Evolutionary conservation across 2,797 vertebrate species (phyloP).

Genomic region (Phrynocephalus forsythii): DNA sequence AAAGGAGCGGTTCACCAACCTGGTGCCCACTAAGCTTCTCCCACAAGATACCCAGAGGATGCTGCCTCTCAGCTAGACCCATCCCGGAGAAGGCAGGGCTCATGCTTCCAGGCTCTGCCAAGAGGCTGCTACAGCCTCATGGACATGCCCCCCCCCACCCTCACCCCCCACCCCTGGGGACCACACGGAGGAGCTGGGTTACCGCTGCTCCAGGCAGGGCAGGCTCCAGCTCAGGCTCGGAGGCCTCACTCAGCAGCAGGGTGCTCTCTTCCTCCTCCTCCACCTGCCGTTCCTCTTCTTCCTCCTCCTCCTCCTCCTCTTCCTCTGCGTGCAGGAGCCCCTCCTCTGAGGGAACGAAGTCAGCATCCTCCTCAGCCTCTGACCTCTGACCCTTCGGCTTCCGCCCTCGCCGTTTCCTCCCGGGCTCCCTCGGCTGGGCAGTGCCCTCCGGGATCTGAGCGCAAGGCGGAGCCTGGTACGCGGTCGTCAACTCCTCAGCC

Average conservation of each 20-base stretch:
- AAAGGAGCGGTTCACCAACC: conserved; percentile 21
- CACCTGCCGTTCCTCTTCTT: conserved; percentile 41
- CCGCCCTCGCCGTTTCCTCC: conserved; percentile 68
- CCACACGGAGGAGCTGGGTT: not conserved
- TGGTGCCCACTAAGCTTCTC: too few species aligned
- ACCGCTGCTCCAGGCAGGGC: conserved; percentile 31
- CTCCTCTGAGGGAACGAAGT: conserved; percentile 84
- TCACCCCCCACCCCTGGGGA: not conserved
- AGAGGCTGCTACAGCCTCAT: not conserved
- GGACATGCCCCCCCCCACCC: too few species aligned
- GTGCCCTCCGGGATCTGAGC: not conserved
- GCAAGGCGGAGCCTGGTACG: conserved; percentile 57
- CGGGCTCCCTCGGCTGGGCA: conserved; percentile 44
- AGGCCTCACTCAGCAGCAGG: conserved; percentile 54
- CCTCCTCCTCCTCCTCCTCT: not conserved
- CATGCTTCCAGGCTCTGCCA: not conserved
- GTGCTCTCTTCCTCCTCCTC: conserved; percentile 61
- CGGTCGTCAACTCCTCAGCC: conserved; percentile 81
- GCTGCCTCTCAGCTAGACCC: not conserved
- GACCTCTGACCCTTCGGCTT: conserved; percentile 68
- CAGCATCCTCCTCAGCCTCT: conserved; percentile 75
- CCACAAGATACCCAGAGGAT: not conserved
- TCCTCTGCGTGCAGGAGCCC: conserved; percentile 39
- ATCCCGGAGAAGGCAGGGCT: not conserved
- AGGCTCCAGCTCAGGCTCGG: conserved; percentile 68